phyloP scores from a whole-genome alignment of 1,140 invertebrate species.

The Heliothis virescens region DNA sequence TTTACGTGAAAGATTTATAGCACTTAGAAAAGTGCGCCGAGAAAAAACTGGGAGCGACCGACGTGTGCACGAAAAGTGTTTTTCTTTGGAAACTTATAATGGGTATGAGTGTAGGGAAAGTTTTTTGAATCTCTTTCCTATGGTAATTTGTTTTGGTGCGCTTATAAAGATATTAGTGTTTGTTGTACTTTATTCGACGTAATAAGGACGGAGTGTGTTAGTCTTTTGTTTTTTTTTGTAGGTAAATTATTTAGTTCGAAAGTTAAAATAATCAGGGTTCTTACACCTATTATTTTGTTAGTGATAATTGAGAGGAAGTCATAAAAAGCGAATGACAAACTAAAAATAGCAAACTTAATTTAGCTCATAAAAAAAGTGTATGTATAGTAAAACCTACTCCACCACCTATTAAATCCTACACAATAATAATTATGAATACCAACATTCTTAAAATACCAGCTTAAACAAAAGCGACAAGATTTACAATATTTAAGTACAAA shows the following conservation, averaged over 20 bases:
- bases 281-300: no score
- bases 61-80: conserved; percentile 85
- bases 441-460: neutral
- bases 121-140: conserved; percentile 85
- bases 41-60: conserved; percentile 84
- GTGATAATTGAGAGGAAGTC: no score
- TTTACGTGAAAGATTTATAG: conserved; percentile 86
- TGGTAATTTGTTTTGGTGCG: conserved; percentile 84
- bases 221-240: neutral
- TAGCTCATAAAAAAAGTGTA: no score
- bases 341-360: no score
- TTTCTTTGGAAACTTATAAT: conserved; percentile 86
- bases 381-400: no score
- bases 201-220: neutral
- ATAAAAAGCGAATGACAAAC: no score
- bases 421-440: no score
- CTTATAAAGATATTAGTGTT: conserved; percentile 78
- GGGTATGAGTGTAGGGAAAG: conserved; percentile 82
- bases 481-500: conserved; percentile 50
- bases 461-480: conserved; percentile 22
- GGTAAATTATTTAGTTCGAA: neutral
- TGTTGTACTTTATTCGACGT: conserved; percentile 41
- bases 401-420: neutral
- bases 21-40: conserved; percentile 85
- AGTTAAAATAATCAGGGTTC: neutral